phyloP scores from a whole-genome alignment of 2,888 invertebrate species.

The Drosophila merina region DNA sequence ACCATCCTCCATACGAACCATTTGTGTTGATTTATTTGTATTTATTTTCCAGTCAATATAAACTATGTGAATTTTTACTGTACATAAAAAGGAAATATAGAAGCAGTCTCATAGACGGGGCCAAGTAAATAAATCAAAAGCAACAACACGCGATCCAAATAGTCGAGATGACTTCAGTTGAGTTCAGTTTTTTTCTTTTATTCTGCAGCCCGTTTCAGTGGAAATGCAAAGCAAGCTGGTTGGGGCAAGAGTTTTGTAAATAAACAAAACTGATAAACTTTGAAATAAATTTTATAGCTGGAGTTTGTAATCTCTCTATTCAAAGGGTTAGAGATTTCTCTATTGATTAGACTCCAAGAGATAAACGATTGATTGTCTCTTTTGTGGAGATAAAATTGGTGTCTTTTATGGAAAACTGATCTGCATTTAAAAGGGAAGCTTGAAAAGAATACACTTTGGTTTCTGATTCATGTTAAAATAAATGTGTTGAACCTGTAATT shows the following conservation, averaged over 20 bases:
- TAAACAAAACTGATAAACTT: constrained; percentile 43
- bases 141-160: constrained; percentile 45
- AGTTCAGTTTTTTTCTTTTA: background rate
- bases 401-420: constrained; percentile 6
- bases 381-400: constrained; percentile 2
- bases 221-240: constrained; percentile 34
- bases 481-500: background rate
- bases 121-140: constrained; percentile 75
- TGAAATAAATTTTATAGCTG: constrained; percentile 24
- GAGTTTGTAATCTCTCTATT: constrained; percentile 38
- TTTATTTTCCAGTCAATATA: constrained; percentile 84
- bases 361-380: constrained; percentile 17
- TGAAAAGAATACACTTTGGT: background rate
- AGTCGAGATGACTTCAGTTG: constrained; percentile 37
- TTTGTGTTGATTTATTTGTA: constrained; percentile 79
- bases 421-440: background rate
- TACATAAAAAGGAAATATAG: constrained; percentile 67
- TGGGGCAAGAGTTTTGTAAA: constrained; percentile 40
- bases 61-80: constrained; percentile 81
- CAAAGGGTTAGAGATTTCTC: constrained; percentile 24
- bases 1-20: constrained; percentile 31
- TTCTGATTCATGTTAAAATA: background rate
- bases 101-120: constrained; percentile 29
- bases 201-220: constrained; percentile 18
- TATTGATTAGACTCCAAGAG: constrained; percentile 28